Conservation (phyloP, 1,140 invertebrate genomes). For the Trachelipus rathkii region DNA sequence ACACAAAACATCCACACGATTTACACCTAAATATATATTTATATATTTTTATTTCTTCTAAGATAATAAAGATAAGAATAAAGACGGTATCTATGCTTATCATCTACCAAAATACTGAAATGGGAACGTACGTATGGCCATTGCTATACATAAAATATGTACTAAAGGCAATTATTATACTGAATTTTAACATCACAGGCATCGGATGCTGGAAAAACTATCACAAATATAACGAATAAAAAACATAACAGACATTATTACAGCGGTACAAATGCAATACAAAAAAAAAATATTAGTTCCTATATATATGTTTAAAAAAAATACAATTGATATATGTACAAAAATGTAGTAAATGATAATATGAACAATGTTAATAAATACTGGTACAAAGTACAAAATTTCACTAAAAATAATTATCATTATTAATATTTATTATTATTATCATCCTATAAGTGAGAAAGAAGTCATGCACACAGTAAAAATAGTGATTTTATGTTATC, state of each 20-base stretch:
- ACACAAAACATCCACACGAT: neutral
- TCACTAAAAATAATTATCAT: neutral
- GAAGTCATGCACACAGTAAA: neutral
- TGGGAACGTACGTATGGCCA: neutral
- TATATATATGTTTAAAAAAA: slow-evolving; percentile 7
- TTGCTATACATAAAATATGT: slow-evolving; percentile 8
- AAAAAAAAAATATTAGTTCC: neutral
- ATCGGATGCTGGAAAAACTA: slow-evolving; percentile 1
- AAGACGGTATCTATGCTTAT: neutral
- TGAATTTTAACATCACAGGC: slow-evolving; percentile 7
- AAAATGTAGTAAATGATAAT: neutral
- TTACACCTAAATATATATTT: too few relatives aligned
- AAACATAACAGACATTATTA: neutral
- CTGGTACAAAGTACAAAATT: neutral
- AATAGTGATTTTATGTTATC: neutral
- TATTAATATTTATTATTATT: neutral
- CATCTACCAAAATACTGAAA: neutral
- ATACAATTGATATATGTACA: neutral
- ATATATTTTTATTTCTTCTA: neutral
- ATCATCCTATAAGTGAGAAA: neutral
- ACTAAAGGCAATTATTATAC: slow-evolving; percentile 10
- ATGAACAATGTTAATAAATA: neutral
- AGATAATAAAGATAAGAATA: neutral
- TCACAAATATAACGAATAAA: neutral
- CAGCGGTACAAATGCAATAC: neutral